Evolutionary conservation across 2,797 vertebrate genomes (phyloP), one percentile per base, ranked within the genome.

Genomic region (Heliangelus exortis): DNA sequence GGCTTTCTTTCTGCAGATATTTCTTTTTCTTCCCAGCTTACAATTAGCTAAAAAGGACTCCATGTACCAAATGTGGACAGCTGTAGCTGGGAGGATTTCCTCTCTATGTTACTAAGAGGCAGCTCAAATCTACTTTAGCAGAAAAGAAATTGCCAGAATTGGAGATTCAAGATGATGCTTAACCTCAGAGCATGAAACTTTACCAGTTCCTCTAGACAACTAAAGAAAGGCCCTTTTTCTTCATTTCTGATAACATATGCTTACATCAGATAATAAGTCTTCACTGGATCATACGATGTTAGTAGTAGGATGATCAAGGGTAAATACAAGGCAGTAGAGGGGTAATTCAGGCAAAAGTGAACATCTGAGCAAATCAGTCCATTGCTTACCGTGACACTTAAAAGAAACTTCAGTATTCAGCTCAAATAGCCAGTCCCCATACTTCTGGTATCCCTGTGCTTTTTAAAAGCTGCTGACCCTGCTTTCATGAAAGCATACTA

Each of bases 21-120:
- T 92, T 89, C 63, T 95, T 94, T 95, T 95, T 93, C 71, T 73
- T 45, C 39, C 58, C 36, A 80, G 34, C 43, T 96, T 71, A 66
- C 4, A 18, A n/a, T 71, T 80, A 86, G 34, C 62, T 68, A 68
- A 58, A 78, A 78, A 91, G 29, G 50, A 74, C 26, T 45, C 81
- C 15, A 29, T 21, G 62, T 77, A 78, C 79, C 67, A 88, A 80
- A 63, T 33, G 5, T 41, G 21, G 65, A 47, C 15, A 83, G 65
- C 39, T 54, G 41, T 18, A 93, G 68, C 47, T 62, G 66, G 78
- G 48, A 78, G 34, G 39, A 71, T 73, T 67, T 92, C 62, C 20
- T 80, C 23, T 7, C 15, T 59, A 1, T 47, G 43, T 65, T 73
- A 57, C 48, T 74, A 67, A 87, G 80, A 71, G 47, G 20, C 10